Percentiles rank a stretch among this genome's conserved stretches.
Evolutionary conservation across 2,888 invertebrate species (phyloP).

Genomic region (Plagiodera versicolora): DNA sequence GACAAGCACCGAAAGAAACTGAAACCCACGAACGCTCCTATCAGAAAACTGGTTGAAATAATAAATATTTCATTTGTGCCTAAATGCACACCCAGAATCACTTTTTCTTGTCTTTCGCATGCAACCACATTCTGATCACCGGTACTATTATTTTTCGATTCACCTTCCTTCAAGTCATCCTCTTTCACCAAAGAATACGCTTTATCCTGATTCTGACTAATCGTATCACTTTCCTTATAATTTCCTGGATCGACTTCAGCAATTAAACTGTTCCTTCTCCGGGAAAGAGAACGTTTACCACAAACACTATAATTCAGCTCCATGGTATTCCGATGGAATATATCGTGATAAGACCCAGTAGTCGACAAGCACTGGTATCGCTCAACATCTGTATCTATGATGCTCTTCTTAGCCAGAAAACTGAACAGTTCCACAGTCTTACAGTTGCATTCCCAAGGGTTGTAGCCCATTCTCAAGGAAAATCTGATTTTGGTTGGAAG

Average conservation of each 20-base stretch:
- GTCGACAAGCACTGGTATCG: slow-evolving; percentile 37
- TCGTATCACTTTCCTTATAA: not conserved
- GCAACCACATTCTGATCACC: slow-evolving; percentile 13
- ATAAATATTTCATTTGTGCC: slow-evolving; percentile 17
- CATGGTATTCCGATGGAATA: slow-evolving; percentile 26
- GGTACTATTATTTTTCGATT: not conserved
- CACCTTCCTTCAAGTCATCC: not conserved
- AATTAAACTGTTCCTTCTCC: slow-evolving; percentile 8
- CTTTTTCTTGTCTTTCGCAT: slow-evolving; percentile 10
- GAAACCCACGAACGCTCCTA: slow-evolving; percentile 27
- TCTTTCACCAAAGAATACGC: slow-evolving; percentile 20
- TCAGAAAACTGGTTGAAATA: slow-evolving; percentile 18
- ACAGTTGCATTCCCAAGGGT: slow-evolving; percentile 47
- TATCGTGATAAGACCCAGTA: slow-evolving; percentile 31
- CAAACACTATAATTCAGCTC: slow-evolving; percentile 7
- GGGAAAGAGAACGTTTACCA: not conserved
- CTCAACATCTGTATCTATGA: slow-evolving; percentile 34
- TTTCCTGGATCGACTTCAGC: slow-evolving; percentile 1
- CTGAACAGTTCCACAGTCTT: slow-evolving; percentile 43
- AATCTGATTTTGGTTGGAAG: slow-evolving; percentile 31
- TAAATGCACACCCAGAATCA: not conserved
- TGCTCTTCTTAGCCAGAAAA: slow-evolving; percentile 36
- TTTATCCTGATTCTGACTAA: slow-evolving; percentile 12
- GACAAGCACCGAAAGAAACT: slow-evolving; percentile 22
- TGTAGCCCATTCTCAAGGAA: slow-evolving; percentile 42